Base-by-base conservation (phyloP, 2,888 invertebrate genomes). In the Hirtodrosophila confusa region DNA sequence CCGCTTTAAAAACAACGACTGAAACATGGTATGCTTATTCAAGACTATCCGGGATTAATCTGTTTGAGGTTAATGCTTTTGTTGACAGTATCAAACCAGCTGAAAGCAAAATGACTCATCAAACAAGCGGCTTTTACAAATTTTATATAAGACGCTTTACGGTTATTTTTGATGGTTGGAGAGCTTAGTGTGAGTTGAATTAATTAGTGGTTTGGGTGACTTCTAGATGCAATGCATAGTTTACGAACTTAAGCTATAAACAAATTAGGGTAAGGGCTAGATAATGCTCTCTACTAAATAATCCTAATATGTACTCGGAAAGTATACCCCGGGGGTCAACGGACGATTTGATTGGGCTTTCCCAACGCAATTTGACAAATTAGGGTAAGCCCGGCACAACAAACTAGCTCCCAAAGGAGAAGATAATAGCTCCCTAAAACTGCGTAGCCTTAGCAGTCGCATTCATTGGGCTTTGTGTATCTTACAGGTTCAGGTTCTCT, bases 301-400 rank as follows among this genome's bases (percentile, higher is more conserved):
- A 36, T 51, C 17, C 17, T 17, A 17, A 51, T 49, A 17, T 12
- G 47, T 49, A 41, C 33, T 9, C 23, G 35, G 10, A 8, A 51
- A 50, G 33, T 41, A 27, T 17, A 45, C 45, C 24, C 36, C 39
- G 36, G 55, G 77, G 75, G 75, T 78, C 77, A 78, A 75, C 54
- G 80, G 27, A 62, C 77, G 57, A 31, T 63, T 75, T 64, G 63
- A 58, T 69, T 63, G 57, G 40, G 48, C 55, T 58, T 23, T 45
- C 69, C 69, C 69, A 72, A 69, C 64, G 60, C 64, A 53, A 72
- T 64, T 58, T 75, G 64, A 75, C 55, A 72, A 75, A 75, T 71
- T 68, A 27, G 68, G 71, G 68, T 64, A 40, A 27, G 64, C 58
- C 40, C 11, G n/a, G 47, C 23, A 36, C 47, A 66, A 33, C 65